These are phyloP conservation scores for Lepilemur ruficaudatus DNA, from an alignment of 2,797 vertebrate species.

Conservation along the genomic window DNA sequence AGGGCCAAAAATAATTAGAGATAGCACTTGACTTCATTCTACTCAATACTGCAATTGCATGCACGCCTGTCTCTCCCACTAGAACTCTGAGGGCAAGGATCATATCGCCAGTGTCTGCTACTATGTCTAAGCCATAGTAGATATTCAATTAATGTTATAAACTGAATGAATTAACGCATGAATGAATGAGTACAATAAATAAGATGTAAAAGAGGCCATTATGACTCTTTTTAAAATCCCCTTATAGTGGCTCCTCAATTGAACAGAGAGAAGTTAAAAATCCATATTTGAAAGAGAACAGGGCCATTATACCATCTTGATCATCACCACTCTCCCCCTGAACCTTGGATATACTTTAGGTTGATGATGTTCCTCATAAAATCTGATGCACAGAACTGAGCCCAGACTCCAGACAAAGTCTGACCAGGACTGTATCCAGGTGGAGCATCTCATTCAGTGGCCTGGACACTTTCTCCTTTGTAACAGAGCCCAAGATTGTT, in stretches of 20 bases:
- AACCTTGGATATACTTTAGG: not conserved
- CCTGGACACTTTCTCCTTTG: not conserved
- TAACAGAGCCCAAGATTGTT: not conserved
- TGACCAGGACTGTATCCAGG: not conserved
- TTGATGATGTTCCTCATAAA: constrained; percentile 44
- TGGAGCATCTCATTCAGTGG: not conserved
- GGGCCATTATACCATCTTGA: not conserved
- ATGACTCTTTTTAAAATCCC: not conserved
- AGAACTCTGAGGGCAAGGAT: not conserved
- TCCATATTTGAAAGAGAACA: not conserved
- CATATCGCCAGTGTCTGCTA: not conserved
- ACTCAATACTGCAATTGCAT: not conserved
- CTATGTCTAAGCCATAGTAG: not conserved
- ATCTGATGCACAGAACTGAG: constrained; percentile 17
- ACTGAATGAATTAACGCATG: not conserved
- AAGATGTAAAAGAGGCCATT: not conserved
- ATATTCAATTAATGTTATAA: not conserved
- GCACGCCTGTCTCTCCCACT: not conserved
- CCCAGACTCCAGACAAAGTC: constrained; percentile 7
- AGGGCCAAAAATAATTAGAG: not conserved
- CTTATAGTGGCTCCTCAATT: not conserved
- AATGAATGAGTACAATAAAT: not conserved
- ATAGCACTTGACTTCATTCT: not conserved
- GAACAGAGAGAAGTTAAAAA: not conserved
- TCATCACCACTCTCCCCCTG: not conserved